phyloP scores from a whole-genome alignment of 2,797 vertebrate genomes.

The Pipistrellus pygmaeus region DNA sequence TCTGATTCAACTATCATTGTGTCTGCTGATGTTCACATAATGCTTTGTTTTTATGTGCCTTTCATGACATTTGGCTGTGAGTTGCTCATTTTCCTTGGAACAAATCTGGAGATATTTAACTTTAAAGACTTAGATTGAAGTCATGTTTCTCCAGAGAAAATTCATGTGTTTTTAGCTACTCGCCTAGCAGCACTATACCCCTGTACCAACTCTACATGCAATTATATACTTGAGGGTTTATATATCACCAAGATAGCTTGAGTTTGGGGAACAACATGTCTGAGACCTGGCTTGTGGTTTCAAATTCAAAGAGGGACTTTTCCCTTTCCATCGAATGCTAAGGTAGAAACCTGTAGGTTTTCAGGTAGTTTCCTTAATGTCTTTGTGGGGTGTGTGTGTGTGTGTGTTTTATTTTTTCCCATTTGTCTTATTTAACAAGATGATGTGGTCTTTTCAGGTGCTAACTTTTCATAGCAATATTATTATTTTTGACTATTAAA shows the following conservation, averaged over 20 bases:
- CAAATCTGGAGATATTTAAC: slow-evolving; percentile 21
- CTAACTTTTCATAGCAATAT: neutral
- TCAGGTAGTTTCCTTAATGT: neutral
- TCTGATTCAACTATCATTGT: slow-evolving; percentile 4
- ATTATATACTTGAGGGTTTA: neutral
- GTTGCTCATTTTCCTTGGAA: slow-evolving; percentile 39
- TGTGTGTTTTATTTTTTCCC: neutral
- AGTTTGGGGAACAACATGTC: neutral
- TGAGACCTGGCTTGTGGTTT: slow-evolving; percentile 9
- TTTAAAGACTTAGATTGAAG: slow-evolving; percentile 26
- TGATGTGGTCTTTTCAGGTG: neutral
- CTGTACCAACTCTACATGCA: slow-evolving; percentile 36
- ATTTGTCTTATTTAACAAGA: slow-evolving; percentile 15
- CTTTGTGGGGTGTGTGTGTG: neutral
- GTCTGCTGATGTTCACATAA: neutral
- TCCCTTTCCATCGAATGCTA: neutral
- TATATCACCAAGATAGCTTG: neutral
- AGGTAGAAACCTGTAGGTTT: neutral
- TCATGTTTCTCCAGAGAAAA: neutral
- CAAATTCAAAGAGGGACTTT: neutral
- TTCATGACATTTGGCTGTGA: neutral
- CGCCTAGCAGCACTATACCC: neutral
- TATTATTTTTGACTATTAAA: neutral
- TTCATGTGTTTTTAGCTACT: slow-evolving; percentile 34
- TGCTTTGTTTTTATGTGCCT: neutral